These are phyloP conservation scores for Gasterosteus nipponicus DNA, from an alignment of 2,113 vertebrate species.

Conservation along the genomic window DNA sequence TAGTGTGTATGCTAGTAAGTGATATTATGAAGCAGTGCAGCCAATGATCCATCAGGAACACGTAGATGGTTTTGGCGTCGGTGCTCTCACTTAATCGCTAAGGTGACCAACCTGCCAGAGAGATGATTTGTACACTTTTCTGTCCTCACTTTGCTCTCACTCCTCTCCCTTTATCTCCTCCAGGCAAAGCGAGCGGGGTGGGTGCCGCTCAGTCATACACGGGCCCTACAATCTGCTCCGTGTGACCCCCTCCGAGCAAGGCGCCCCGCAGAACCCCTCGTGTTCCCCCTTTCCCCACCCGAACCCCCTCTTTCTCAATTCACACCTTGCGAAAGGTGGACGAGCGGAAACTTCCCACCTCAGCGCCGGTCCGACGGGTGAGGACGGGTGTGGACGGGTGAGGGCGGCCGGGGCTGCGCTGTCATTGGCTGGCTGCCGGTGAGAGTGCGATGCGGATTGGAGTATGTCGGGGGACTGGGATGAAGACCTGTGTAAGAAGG, in stretches of 20 bases:
- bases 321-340: conserved; percentile 65
- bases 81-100: conserved; percentile 42
- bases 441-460: conserved; percentile 86
- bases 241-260: conserved; percentile 64
- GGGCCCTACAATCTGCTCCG: conserved; percentile 52
- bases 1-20: conserved; percentile 24
- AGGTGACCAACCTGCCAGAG: conserved; percentile 58
- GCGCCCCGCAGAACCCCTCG: conserved; percentile 42
- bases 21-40: conserved; percentile 22
- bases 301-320: conserved; percentile 9
- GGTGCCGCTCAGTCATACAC: conserved; percentile 54
- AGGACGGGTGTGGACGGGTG: conserved; percentile 58
- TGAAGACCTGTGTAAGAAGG: conserved; percentile 90
- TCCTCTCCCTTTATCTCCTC: conserved; percentile 41
- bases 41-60: conserved; percentile 45
- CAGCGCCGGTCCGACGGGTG: conserved; percentile 66
- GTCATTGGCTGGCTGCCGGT: conserved; percentile 76
- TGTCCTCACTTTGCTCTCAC: conserved; percentile 24
- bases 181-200: conserved; percentile 51
- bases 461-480: conserved; percentile 94
- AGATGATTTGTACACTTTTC: conserved; percentile 49
- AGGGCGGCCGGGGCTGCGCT: conserved; percentile 73
- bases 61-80: conserved; percentile 49
- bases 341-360: conserved; percentile 44
- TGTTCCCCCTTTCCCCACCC: background rate